phyloP scores from a whole-genome alignment of 2,113 vertebrate species.

The Oncorhynchus mykiss region DNA sequence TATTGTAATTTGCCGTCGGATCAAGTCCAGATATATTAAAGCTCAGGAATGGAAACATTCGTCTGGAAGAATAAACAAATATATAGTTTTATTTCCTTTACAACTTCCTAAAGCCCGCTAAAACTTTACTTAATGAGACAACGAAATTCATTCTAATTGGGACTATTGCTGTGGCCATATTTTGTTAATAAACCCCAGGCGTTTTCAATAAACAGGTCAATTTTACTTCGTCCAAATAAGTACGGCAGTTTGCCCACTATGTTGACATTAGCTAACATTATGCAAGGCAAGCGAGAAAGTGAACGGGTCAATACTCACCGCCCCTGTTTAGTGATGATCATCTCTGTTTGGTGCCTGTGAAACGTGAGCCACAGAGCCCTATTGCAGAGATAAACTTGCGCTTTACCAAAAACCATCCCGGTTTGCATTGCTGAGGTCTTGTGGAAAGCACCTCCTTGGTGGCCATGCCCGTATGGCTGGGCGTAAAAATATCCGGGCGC shows the following conservation, averaged over 20 bases:
- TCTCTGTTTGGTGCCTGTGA: conserved; percentile 85
- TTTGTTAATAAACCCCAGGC: no score
- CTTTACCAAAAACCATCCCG: conserved; percentile 81
- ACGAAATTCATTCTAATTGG: neutral
- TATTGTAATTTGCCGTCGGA: conserved; percentile 85
- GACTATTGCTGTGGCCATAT: neutral
- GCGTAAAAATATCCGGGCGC: conserved; percentile 81
- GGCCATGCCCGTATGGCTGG: conserved; percentile 83
- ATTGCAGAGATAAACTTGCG: conserved; percentile 87
- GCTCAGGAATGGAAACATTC: conserved; percentile 88
- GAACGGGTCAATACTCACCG: conserved; percentile 67
- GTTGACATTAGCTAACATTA: no score
- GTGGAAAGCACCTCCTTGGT: conserved; percentile 83
- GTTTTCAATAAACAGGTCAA: no score
- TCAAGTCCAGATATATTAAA: conserved; percentile 87
- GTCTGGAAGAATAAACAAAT: conserved; percentile 63
- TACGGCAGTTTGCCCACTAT: no score
- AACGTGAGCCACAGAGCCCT: conserved; percentile 86
- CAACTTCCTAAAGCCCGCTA: neutral
- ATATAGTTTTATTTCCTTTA: neutral
- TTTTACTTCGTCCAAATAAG: no score
- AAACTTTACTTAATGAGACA: neutral
- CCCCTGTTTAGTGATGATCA: conserved; percentile 87
- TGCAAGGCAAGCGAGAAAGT: no score
- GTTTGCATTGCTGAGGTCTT: conserved; percentile 80